Evolutionary conservation across 2,888 invertebrate species (phyloP).

Genomic region (Cosmorhoe ocellata): DNA sequence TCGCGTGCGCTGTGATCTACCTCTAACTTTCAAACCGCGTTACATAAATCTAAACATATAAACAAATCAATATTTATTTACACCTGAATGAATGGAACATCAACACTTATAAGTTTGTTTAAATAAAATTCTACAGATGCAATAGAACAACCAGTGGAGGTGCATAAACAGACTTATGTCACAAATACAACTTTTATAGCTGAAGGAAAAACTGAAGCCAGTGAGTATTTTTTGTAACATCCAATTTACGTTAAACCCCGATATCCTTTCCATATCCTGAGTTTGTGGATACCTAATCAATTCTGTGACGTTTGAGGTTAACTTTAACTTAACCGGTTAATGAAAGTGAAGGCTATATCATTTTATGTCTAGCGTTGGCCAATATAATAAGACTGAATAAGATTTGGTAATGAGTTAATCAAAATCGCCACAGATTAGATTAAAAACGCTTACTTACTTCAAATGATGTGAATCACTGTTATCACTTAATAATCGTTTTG

Average conservation of each 20-base stretch:
- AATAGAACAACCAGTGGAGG: slow-evolving; percentile 72
- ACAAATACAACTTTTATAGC: slow-evolving; percentile 67
- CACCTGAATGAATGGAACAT: slow-evolving; percentile 31
- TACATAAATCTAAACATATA: slow-evolving; percentile 38
- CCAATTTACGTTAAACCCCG: slow-evolving; percentile 51
- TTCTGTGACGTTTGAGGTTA: slow-evolving; percentile 55
- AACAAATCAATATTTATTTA: slow-evolving; percentile 38
- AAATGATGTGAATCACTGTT: slow-evolving; percentile 59
- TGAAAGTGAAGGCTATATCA: slow-evolving; percentile 53
- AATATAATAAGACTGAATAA: slow-evolving; percentile 26
- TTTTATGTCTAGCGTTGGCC: slow-evolving; percentile 26
- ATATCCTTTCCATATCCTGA: slow-evolving; percentile 46
- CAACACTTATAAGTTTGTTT: slow-evolving; percentile 57
- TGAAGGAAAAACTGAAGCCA: slow-evolving; percentile 70
- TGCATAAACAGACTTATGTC: slow-evolving; percentile 69
- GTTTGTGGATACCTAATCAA: slow-evolving; percentile 42
- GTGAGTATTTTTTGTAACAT: slow-evolving; percentile 70
- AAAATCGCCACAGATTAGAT: slow-evolving; percentile 51
- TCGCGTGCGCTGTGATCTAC: slow-evolving; percentile 44
- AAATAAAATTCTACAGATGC: slow-evolving; percentile 76
- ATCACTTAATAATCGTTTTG: no score
- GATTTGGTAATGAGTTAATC: slow-evolving; percentile 12
- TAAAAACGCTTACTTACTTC: slow-evolving; percentile 49
- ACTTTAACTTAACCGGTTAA: slow-evolving; percentile 38
- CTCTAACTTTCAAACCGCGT: slow-evolving; percentile 33